Evolutionary conservation across 2,888 invertebrate species (phyloP), one percentile per base, ranked within the genome.

Genomic region (Prosopocoilus inquinatus): DNA sequence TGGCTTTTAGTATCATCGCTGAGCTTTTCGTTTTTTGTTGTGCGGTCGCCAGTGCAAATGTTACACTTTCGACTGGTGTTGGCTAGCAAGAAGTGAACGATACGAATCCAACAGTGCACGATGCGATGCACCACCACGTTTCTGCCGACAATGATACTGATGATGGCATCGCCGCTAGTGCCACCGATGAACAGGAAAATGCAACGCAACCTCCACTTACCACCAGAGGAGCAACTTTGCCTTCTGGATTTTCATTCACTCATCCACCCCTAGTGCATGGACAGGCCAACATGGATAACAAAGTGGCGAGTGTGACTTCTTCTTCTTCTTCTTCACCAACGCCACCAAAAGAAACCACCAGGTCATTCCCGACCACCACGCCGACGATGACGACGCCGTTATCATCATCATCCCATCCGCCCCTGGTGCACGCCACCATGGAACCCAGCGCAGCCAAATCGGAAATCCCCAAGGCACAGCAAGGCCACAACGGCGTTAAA

Each of bases 1-100:
- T 53, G 53, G 53, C 47, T 13, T 41, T 1, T 41, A 41, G 12
- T 2, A 11, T 41, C 41, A 36, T 36, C 5, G 36, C 9, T 36
- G 5, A n/a, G n/a, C n/a, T n/a, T n/a, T n/a, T 4, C 36, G 36
- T 36, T 36, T 36, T 12, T 5, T 11, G 3, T 12, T n/a, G 36
- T 36, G 12, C n/a, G 11, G 12, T 36, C 36, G 7, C 36, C 36
- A 36, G 12, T 11, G 12, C 36, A 36, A 36, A 36, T 11, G n/a
- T 36, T 36, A 13, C 38, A 9, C 11, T 38, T 28, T 28, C 20
- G 20, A 28, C 20, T 28, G n/a, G n/a, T n/a, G 20, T 28, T 28
- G 20, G 20, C 7, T 28, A 4, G 20, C 20, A 28, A 28, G 20
- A 28, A 28, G 20, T 28, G 20, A 28, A 28, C 20, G 20, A 28